These are phyloP conservation scores for Diadema setosum DNA, from an alignment of 35 echinoderm and acorn worm species.

Conservation along the genomic window DNA sequence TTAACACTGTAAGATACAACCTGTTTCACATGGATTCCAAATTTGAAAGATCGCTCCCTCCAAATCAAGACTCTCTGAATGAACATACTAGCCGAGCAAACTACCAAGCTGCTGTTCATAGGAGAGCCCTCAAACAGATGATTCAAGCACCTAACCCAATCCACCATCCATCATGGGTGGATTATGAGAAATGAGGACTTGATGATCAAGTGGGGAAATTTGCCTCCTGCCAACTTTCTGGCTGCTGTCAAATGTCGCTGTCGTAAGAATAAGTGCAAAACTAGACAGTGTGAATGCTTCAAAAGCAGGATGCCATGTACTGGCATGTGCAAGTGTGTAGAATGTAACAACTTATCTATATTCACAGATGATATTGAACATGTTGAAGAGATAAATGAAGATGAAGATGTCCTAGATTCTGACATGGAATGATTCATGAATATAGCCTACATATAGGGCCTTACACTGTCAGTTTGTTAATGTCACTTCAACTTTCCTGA, in stretches of 20 bases:
- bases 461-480: too few species aligned
- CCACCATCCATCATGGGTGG: slow-evolving; percentile 29
- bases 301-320: slow-evolving; percentile 38
- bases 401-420: neutral
- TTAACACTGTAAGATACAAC: slow-evolving; percentile 15
- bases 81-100: slow-evolving; percentile 21
- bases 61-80: slow-evolving; percentile 24
- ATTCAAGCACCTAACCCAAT: too few species aligned
- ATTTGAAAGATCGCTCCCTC: slow-evolving; percentile 34
- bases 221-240: slow-evolving; percentile 5
- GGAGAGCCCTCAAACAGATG: neutral
- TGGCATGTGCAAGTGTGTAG: slow-evolving; percentile 25
- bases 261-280: slow-evolving; percentile 13
- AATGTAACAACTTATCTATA: neutral
- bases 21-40: slow-evolving; percentile 29
- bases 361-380: neutral
- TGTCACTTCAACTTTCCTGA: too few species aligned
- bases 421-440: neutral
- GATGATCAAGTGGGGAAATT: slow-evolving; percentile 29
- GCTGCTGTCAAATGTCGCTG: neutral
- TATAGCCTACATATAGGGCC: too few species aligned
- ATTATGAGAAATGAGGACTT: neutral
- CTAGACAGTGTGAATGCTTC: slow-evolving; percentile 33
- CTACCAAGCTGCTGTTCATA: slow-evolving; percentile 49
- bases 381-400: too few species aligned